Percentiles rank a stretch among this genome's conserved stretches.
Evolutionary conservation across 2,113 vertebrate species (phyloP).

Genomic region (Okapia johnstoni): DNA sequence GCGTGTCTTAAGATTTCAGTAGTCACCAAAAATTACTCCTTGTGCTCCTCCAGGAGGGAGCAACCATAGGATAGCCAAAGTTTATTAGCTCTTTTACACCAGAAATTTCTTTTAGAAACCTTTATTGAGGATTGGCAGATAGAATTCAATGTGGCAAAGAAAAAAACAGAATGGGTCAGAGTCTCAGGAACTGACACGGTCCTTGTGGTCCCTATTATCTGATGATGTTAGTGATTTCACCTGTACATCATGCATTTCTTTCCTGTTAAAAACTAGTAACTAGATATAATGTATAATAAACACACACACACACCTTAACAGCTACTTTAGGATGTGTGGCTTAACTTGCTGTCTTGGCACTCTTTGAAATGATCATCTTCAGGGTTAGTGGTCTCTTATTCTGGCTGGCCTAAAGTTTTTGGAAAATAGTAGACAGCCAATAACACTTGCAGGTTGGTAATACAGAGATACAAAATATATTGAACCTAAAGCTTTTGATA

Average conservation of each 20-base stretch:
- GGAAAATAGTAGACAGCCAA: neutral
- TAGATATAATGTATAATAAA: neutral
- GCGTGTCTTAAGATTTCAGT: neutral
- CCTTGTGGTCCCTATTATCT: neutral
- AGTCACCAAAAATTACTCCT: neutral
- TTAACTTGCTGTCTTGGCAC: neutral
- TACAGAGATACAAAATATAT: neutral
- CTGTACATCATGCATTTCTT: neutral
- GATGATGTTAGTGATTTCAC: neutral
- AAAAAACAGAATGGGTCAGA: neutral
- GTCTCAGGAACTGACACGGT: neutral
- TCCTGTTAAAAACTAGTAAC: neutral
- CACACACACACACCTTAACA: neutral
- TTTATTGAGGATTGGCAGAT: neutral
- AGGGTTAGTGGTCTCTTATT: neutral
- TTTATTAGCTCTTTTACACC: neutral
- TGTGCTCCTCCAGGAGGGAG: neutral
- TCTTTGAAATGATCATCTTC: neutral
- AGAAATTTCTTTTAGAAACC: neutral
- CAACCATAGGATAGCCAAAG: neutral
- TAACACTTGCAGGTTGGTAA: neutral
- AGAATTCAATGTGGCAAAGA: neutral
- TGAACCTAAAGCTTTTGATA: neutral
- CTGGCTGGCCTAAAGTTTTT: neutral
- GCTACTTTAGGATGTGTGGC: neutral